Base-by-base conservation (phyloP, 2,113 vertebrate genomes). In the Protobothrops mucrosquamatus region DNA sequence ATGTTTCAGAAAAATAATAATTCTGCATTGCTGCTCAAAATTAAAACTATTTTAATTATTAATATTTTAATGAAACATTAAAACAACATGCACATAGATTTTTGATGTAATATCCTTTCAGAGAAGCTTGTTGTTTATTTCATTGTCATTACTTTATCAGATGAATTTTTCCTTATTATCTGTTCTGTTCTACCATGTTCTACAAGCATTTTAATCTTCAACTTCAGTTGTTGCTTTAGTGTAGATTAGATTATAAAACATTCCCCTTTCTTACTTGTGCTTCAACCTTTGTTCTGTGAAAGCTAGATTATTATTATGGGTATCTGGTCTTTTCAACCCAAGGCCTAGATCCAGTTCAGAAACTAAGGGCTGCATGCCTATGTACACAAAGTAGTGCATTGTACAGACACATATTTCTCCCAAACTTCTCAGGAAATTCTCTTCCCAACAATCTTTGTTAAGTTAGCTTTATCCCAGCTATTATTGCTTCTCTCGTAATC, bases 21-120 rank as follows among this genome's bases (percentile, higher is more conserved):
- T 96, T 96, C 95, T 95, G 94, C 95, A 96, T 97, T 91, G 94
- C 97, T 96, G 93, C 95, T 96, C 94, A 94, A 95, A 94, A 97
- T 97, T 97, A 14, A 14, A 98, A 98, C 97, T 97, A 97, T 98
- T 98, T 94, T 94, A 96, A 94, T 96, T 94, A 95, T 94, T 81
- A 81, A 22, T 22, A 81, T 97, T 98, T 96, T 97, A 95, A 93
- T 95, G 94, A 96, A 97, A 93, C 94, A 96, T 95, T 97, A 64
- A 64, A 52, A 57, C 86, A 92, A 59, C 46, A 97, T 0, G 3
- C 74, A 43, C 74, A 22, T 34, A 43, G 7, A 97, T 96, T 98
- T 51, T 97, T 98, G 96, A 97, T 97, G 97, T 97, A 93, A 95
- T 96, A 93, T 85, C 94, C 94, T 0, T 95, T 96, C 0, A 93